These are phyloP conservation scores for Monochamus saltuarius DNA, from an alignment of 1,140 invertebrate species.

Conservation along the genomic window DNA sequence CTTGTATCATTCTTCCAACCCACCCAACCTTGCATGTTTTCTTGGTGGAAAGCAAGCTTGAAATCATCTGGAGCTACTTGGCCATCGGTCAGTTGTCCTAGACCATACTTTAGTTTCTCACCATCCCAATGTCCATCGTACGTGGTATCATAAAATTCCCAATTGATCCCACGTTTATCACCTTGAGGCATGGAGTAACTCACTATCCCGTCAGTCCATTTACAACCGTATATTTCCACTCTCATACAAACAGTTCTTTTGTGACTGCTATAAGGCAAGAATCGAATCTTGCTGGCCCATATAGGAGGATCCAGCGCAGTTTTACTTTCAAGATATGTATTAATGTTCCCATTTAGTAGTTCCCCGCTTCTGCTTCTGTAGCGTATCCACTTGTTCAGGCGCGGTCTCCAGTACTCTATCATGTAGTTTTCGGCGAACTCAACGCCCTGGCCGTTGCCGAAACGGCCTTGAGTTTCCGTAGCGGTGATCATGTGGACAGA, in stretches of 20 bases:
- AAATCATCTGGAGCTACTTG: slow-evolving; percentile 67
- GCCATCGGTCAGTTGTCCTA: slow-evolving; percentile 84
- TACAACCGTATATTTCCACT: slow-evolving; percentile 75
- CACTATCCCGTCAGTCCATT: slow-evolving; percentile 72
- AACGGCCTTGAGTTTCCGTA: slow-evolving; percentile 84
- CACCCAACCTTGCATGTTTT: slow-evolving; percentile 74
- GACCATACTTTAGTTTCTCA: slow-evolving; percentile 65
- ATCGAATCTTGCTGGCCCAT: slow-evolving; percentile 71
- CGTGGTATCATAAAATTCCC: slow-evolving; percentile 70
- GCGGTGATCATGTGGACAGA: slow-evolving; percentile 73
- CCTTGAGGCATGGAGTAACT: slow-evolving; percentile 84
- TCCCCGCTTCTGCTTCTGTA: slow-evolving; percentile 68
- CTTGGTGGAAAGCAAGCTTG: slow-evolving; percentile 65
- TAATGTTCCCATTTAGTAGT: slow-evolving; percentile 78
- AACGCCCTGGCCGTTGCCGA: slow-evolving; percentile 80
- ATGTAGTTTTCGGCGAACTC: slow-evolving; percentile 79
- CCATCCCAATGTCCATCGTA: slow-evolving; percentile 69
- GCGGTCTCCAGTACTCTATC: slow-evolving; percentile 76
- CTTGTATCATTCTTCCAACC: slow-evolving; percentile 86
- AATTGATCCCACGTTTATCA: slow-evolving; percentile 67
- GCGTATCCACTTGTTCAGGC: slow-evolving; percentile 71
- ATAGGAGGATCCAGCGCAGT: slow-evolving; percentile 71
- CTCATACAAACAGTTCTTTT: slow-evolving; percentile 76
- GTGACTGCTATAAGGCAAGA: slow-evolving; percentile 73
- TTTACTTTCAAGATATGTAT: slow-evolving; percentile 77